Base-by-base conservation (phyloP, 2,888 invertebrate species). In the Dolomedes plantarius region DNA sequence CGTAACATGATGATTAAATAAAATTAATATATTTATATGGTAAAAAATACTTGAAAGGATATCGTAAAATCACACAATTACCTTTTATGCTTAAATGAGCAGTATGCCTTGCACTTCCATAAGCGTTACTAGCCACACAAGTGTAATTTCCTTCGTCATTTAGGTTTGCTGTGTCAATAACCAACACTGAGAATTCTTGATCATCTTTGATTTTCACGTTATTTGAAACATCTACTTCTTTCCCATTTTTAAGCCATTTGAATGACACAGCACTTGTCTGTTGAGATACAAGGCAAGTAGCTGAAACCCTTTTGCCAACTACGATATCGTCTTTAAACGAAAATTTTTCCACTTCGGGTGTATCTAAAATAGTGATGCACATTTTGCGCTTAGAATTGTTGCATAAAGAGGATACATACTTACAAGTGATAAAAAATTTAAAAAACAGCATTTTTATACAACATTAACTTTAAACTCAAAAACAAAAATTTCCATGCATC, bases 121-220 rank as follows among this genome's bases (percentile, higher is more conserved):
- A 31, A 19, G 16, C 16, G 62, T 64, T 87, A 11, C 39, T 69
- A 6, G 67, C 87, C 16, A 56, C 41, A 62, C 87, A 87, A 13
- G 82, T 87, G n/a, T 87, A 87, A 27, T 83, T 87, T 31, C 82
- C 87, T 41, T 79, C 64, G 27, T 62, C 71, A 5, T 71, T 36
- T 19, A 62, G 19, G 29, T 62, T 28, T n/a, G 71, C 71, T 19
- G 71, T 39, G 39, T 71, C 41, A 32, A 79, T 36, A 36, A 79
- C 62, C 5, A 79, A 27, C 2, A 71, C 29, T 1, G 71, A 71
- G 62, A 46, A 65, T 11, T 39, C 65, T 41, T 32, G 39, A 29
- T 39, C 46, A 29, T 76, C 13, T 67, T 67, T 46, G 13, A 76
- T 65, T 29, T 31, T 67, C 0, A 76, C 31, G 41, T 36, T 28